Conservation (phyloP, 2,888 invertebrate species). For the Nephrocerus scutellatus region DNA sequence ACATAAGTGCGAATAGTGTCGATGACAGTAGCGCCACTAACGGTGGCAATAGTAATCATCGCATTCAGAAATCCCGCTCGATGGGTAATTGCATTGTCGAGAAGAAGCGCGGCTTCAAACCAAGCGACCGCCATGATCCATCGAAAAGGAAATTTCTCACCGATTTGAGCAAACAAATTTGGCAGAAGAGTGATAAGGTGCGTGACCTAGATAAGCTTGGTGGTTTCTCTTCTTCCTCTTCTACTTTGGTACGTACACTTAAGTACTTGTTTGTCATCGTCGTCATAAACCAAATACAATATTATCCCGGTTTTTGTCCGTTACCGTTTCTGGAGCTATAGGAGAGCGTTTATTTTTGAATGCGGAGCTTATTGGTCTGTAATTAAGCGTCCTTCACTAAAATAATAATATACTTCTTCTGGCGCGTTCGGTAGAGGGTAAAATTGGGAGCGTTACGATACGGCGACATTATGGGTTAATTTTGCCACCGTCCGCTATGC, state of each 20-base stretch:
- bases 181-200: constrained; percentile 57
- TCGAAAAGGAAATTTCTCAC: constrained; percentile 72
- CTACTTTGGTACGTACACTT: too few species aligned
- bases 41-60: constrained; percentile 12
- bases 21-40: not conserved
- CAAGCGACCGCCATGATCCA: constrained; percentile 74
- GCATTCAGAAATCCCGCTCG: constrained; percentile 49
- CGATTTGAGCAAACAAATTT: constrained; percentile 72
- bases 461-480: too few species aligned
- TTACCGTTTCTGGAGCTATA: too few species aligned
- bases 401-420: too few species aligned
- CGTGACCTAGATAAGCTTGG: too few species aligned
- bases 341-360: too few species aligned
- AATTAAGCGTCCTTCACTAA: too few species aligned
- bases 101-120: constrained; percentile 71
- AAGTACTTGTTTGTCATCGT: too few species aligned
- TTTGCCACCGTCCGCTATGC: too few species aligned
- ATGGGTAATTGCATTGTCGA: constrained; percentile 57
- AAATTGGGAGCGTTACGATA: too few species aligned
- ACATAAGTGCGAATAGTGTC: constrained; percentile 1
- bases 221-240: constrained; percentile 38
- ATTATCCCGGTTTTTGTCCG: not conserved
- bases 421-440: too few species aligned
- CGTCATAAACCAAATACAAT: constrained; percentile 18
- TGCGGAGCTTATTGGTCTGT: too few species aligned